Percentiles rank a stretch among this genome's conserved stretches.
Conservation (phyloP, 2,113 vertebrate genomes). For the Cairina moschata region DNA sequence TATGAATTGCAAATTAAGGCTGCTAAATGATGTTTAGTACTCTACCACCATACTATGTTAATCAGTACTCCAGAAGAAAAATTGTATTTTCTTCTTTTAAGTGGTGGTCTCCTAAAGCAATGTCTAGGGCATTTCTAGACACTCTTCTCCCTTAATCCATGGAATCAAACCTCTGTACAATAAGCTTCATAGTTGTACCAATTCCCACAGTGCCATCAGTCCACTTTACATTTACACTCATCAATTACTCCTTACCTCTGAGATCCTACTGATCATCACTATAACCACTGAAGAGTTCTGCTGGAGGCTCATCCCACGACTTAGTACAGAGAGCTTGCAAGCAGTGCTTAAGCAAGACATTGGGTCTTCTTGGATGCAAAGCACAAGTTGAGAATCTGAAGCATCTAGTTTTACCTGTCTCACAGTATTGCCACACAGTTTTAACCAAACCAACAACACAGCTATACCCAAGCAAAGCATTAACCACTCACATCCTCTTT, state of each 20-base stretch:
- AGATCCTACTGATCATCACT: not conserved
- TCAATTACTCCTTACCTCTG: not conserved
- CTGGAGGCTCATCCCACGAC: not conserved
- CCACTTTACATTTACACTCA: not conserved
- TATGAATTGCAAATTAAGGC: not conserved
- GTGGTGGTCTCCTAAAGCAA: not conserved
- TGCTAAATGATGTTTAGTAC: not conserved
- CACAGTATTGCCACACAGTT: not conserved
- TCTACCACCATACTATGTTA: not conserved
- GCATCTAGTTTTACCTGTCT: not conserved
- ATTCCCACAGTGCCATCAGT: not conserved
- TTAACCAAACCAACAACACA: not conserved
- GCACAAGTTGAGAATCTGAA: not conserved
- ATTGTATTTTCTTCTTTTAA: not conserved
- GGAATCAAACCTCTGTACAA: not conserved
- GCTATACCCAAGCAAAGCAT: not conserved
- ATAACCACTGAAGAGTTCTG: not conserved
- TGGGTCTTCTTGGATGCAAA: not conserved
- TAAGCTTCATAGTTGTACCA: not conserved
- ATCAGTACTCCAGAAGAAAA: not conserved
- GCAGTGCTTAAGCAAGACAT: not conserved
- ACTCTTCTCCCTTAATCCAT: not conserved
- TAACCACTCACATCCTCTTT: too few relatives aligned
- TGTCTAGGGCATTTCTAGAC: not conserved
- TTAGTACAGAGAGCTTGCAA: not conserved